Evolutionary conservation across 37 sponge, comb jelly and placozoan genomes (phyloP).

Genomic region (Bolinopsis microptera): DNA sequence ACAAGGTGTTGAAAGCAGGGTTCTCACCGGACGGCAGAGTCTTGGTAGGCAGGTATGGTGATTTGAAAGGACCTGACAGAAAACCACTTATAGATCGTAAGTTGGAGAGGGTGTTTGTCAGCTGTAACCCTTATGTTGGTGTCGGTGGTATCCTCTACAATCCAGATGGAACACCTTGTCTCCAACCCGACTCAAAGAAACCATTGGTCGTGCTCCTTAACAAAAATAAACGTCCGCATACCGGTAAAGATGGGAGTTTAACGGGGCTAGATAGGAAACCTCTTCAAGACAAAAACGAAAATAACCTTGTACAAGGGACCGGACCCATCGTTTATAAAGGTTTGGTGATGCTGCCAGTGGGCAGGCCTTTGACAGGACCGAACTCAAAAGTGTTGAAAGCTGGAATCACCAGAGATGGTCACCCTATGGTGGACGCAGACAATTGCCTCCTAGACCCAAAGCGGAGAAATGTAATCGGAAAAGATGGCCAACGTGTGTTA

Average conservation of each 20-base stretch:
- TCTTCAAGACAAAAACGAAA: background rate
- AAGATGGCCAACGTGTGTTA: conserved; percentile 8
- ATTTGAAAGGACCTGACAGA: background rate
- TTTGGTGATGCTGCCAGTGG: conserved; percentile 9
- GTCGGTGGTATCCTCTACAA: conserved; percentile 6
- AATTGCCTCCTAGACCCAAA: conserved; percentile 7
- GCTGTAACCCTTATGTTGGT: conserved; percentile 25
- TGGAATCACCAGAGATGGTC: background rate
- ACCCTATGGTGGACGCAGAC: conserved; percentile 4
- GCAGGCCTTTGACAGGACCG: conserved; percentile 4
- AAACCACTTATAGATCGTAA: background rate
- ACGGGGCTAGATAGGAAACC: background rate
- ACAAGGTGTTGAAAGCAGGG: background rate
- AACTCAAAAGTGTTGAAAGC: background rate
- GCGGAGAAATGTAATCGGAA: background rate
- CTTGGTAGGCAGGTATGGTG: background rate
- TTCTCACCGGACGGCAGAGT: conserved; percentile 4
- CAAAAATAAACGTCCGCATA: background rate
- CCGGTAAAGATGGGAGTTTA: background rate
- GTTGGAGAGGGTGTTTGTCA: background rate
- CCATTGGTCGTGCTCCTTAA: background rate
- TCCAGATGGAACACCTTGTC: background rate
- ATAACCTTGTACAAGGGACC: background rate
- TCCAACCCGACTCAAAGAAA: conserved; percentile 4
- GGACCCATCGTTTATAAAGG: conserved; percentile 9